phyloP scores from a whole-genome alignment of 2,797 vertebrate genomes.

The Pitangus sulphuratus region DNA sequence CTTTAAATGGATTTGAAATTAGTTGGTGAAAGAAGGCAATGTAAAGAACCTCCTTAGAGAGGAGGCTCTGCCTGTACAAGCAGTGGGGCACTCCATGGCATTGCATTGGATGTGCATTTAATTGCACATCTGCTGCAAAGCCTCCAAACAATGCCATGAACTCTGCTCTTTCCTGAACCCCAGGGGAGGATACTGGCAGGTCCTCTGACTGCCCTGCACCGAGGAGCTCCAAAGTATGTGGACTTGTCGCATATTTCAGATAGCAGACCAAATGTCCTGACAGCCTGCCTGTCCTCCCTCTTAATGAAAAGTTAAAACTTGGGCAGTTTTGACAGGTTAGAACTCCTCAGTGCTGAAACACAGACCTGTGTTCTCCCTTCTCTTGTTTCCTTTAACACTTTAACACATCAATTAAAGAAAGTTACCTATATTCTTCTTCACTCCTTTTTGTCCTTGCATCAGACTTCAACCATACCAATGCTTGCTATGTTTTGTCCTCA shows the following conservation, averaged over 20 bases:
- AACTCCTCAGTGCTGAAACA: background rate
- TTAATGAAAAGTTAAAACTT: background rate
- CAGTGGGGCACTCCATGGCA: background rate
- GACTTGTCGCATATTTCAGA: background rate
- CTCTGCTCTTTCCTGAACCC: background rate
- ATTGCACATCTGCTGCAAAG: background rate
- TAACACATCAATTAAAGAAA: background rate
- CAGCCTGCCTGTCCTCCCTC: background rate
- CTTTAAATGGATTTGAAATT: background rate
- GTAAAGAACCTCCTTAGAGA: background rate
- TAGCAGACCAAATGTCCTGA: background rate
- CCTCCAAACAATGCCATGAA: background rate
- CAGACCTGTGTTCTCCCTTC: background rate
- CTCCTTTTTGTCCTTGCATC: background rate
- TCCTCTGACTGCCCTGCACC: background rate
- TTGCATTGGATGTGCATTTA: background rate
- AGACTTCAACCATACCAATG: background rate
- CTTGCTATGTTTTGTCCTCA: background rate
- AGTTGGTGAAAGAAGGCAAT: background rate
- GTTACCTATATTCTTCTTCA: background rate
- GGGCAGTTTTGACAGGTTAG: background rate
- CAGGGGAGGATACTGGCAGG: background rate
- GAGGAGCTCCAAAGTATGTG: background rate
- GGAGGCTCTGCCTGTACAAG: background rate
- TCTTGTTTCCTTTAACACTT: background rate